Conservation (phyloP, 1,140 invertebrate species). For the Hypothenemus hampei region DNA sequence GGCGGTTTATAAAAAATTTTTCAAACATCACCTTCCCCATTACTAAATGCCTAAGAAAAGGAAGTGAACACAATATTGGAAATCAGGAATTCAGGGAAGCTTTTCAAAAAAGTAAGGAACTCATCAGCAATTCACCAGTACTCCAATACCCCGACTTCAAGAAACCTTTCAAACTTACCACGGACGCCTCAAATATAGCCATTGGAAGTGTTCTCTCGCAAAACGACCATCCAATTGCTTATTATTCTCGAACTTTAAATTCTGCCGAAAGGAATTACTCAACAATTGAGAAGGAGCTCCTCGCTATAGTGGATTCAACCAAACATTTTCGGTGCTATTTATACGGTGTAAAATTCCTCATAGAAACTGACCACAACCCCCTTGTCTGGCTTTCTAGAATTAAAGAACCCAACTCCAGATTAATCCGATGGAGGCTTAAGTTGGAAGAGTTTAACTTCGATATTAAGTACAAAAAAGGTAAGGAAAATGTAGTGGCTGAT, state of each 20-base stretch:
- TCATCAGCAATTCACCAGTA: slow-evolving; percentile 38
- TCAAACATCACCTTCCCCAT: slow-evolving; percentile 6
- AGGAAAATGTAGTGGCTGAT: no score
- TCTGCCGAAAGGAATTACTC: slow-evolving; percentile 35
- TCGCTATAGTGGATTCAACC: slow-evolving; percentile 28
- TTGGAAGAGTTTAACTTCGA: no score
- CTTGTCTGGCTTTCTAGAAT: slow-evolving; percentile 40
- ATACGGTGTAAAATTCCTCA: slow-evolving; percentile 29
- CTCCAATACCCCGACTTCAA: slow-evolving; percentile 38
- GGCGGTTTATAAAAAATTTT: slow-evolving; percentile 31
- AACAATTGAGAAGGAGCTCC: slow-evolving; percentile 39
- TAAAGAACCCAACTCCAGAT: slow-evolving; percentile 44
- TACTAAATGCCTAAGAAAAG: slow-evolving; percentile 35
- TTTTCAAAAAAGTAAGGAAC: slow-evolving; percentile 37
- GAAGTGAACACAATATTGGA: slow-evolving; percentile 6
- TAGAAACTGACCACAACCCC: slow-evolving; percentile 32
- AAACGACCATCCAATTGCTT: slow-evolving; percentile 40
- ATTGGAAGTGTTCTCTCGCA: slow-evolving; percentile 42
- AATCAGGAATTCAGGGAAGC: slow-evolving; percentile 9
- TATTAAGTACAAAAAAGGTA: no score
- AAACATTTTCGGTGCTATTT: slow-evolving; percentile 35
- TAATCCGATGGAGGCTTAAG: no score
- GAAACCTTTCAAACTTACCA: slow-evolving; percentile 42
- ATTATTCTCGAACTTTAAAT: slow-evolving; percentile 37
- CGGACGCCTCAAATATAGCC: slow-evolving; percentile 42